Evolutionary conservation across 2,797 vertebrate species (phyloP), one percentile per base, ranked within the genome.

Genomic region (Borostomias antarcticus): DNA sequence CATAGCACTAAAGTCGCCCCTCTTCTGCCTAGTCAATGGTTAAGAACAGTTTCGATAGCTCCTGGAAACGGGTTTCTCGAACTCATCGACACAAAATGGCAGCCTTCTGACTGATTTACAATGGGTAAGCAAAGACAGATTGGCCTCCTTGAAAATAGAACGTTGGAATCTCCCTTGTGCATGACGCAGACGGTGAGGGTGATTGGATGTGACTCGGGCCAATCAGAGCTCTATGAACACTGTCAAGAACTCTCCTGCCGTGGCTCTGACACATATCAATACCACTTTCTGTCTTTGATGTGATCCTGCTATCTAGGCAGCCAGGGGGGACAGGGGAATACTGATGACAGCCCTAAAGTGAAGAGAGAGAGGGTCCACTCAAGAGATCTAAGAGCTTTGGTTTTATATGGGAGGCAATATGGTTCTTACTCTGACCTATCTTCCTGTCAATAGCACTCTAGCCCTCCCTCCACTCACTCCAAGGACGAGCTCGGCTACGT

Each of bases 181-280:
- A 65, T 59, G 68, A 81, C 78, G 64, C 72, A 32, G 77, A 75
- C 75, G 69, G 60, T 84, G 77, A 77, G 71, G 75, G 73, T 82
- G 78, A 88, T 80, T 73, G 63, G 29, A 54, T 33, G 0, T 77
- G 86, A 85, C 82, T 82, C 7, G 10, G 26, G 45, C 74, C 76
- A 19, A 82, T 79, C 81, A 77, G 64, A 71, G 62, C 65, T 62
- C 80, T 69, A 74, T 45, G 62, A 53, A 68, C 54, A 58, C 8
- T 79, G 73, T 82, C 81, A 77, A 76, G n/a, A 48, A 72, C 58
- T 77, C 80, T 76, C 78, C 79, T 58, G 75, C 79, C 77, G 78
- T 17, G 74, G 70, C 69, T 77, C 71, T 87, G 85, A 84, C 84
- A 85, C 69, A 64, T 82, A 71, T 82, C 82, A 78, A 58, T 75